These are phyloP conservation scores for Aeoliscus strigatus DNA, from an alignment of 2,797 vertebrate genomes.

Conservation along the genomic window DNA sequence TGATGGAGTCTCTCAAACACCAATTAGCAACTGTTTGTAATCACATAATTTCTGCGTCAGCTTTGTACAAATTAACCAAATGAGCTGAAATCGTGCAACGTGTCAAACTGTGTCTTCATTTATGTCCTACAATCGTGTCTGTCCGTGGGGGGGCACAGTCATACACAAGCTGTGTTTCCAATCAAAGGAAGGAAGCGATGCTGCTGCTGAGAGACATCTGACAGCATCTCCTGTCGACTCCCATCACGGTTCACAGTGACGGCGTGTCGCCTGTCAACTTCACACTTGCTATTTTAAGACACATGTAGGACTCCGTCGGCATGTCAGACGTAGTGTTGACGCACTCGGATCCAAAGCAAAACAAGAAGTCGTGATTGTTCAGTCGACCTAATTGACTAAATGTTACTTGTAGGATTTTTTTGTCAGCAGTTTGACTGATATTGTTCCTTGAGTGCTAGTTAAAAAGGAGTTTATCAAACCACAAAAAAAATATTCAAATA, in stretches of 20 bases:
- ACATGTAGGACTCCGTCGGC: constrained; percentile 21
- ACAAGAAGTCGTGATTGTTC: constrained; percentile 10
- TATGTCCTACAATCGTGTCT: constrained; percentile 41
- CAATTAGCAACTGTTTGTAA: constrained; percentile 18
- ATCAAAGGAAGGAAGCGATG: constrained; percentile 42
- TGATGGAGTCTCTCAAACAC: constrained; percentile 6
- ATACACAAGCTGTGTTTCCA: constrained; percentile 29
- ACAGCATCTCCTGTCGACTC: constrained; percentile 21
- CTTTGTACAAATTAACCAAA: constrained; percentile 14
- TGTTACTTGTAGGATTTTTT: constrained; percentile 24
- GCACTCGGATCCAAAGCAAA: constrained; percentile 19
- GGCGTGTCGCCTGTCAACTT: background rate
- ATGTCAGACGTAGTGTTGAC: constrained; percentile 30
- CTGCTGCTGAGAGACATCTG: constrained; percentile 49
- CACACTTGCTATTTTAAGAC: constrained; percentile 49
- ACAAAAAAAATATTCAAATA: no score
- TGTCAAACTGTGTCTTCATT: constrained; percentile 36
- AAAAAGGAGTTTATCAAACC: background rate
- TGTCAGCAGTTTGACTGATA: background rate
- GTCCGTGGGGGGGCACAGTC: constrained; percentile 6
- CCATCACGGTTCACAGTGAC: background rate
- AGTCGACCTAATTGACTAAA: no score
- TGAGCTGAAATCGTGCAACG: constrained; percentile 10
- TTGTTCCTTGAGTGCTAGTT: background rate
- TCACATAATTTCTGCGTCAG: constrained; percentile 19